A percentile compares a stretch with the other conserved stretches of the same genome.
Evolutionary conservation across 1,140 invertebrate species (phyloP).

Genomic region (Trichogramma pretiosum): DNA sequence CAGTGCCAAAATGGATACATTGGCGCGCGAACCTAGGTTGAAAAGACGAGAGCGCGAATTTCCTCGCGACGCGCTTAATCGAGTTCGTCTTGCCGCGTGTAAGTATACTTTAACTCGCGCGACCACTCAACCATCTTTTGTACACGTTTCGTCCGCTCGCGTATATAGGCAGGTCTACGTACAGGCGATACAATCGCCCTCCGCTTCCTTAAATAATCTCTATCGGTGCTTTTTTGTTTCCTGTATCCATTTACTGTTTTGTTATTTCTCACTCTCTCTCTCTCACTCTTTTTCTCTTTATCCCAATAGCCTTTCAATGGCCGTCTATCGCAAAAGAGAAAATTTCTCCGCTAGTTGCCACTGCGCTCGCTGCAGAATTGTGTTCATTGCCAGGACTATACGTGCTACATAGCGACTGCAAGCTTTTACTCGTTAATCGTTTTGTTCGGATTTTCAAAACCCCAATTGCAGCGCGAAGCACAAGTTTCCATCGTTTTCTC

Average conservation of each 20-base stretch:
- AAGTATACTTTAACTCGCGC: too few relatives aligned
- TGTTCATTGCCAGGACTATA: too few relatives aligned
- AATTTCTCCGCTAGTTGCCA: constrained; percentile 1
- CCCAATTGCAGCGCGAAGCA: constrained; percentile 13
- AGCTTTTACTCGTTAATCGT: constrained; percentile 17
- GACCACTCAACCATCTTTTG: too few relatives aligned
- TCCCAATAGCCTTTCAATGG: background rate
- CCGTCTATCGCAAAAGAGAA: background rate
- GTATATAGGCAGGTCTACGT: too few relatives aligned
- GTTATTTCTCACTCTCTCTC: background rate
- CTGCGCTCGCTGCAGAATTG: background rate
- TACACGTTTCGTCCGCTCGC: too few relatives aligned
- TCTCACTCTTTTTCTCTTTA: constrained; percentile 8
- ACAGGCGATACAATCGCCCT: background rate
- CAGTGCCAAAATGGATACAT: too few relatives aligned
- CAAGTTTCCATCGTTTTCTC: background rate
- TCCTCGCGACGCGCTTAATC: constrained; percentile 7
- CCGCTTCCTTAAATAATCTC: background rate
- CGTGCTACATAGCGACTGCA: too few relatives aligned
- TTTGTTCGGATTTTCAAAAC: constrained; percentile 16
- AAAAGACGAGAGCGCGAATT: too few relatives aligned
- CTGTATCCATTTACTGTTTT: background rate
- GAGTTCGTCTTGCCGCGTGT: constrained; percentile 12
- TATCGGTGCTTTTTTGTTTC: background rate
- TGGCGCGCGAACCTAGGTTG: constrained; percentile 7